A percentile compares a stretch with the other conserved stretches of the same genome.
Evolutionary conservation across 1,140 invertebrate genomes (phyloP).

Genomic region (Apis dorsata): DNA sequence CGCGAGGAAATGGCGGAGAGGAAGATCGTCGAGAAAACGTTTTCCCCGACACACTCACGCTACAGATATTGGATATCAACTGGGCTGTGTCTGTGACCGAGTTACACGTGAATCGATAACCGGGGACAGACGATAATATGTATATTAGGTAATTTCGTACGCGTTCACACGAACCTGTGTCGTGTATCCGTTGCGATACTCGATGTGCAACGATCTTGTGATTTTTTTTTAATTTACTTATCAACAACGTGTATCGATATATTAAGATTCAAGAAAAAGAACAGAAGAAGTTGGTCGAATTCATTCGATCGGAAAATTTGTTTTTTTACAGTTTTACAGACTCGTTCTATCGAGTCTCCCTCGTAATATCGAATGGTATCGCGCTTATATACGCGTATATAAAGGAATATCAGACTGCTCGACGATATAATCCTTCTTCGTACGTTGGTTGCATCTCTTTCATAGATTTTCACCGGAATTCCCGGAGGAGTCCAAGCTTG

Average conservation of each 20-base stretch:
- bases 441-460: constrained; percentile 3
- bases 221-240: too few species aligned
- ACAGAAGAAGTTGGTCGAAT: not conserved
- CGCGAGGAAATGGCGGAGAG: not conserved
- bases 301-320: too few species aligned
- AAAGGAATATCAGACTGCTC: constrained; percentile 15
- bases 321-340: not conserved
- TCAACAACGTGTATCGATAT: not conserved
- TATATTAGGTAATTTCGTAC: too few species aligned
- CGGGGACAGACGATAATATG: too few species aligned
- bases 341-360: constrained; percentile 39
- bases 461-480: constrained; percentile 44
- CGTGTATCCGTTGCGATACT: too few species aligned
- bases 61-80: too few species aligned
- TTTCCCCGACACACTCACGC: too few species aligned
- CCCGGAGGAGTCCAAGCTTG: constrained; percentile 3
- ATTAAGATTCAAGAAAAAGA: not conserved
- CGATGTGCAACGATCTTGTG: too few species aligned
- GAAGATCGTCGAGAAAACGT: too few species aligned
- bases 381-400: not conserved
- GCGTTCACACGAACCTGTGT: too few species aligned
- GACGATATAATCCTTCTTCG: constrained; percentile 25
- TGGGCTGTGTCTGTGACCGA: too few species aligned
- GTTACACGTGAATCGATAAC: too few species aligned
- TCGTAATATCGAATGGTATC: constrained; percentile 16